Base-by-base conservation (phyloP, 2,888 invertebrate genomes). In the Drosophila neonasuta region DNA sequence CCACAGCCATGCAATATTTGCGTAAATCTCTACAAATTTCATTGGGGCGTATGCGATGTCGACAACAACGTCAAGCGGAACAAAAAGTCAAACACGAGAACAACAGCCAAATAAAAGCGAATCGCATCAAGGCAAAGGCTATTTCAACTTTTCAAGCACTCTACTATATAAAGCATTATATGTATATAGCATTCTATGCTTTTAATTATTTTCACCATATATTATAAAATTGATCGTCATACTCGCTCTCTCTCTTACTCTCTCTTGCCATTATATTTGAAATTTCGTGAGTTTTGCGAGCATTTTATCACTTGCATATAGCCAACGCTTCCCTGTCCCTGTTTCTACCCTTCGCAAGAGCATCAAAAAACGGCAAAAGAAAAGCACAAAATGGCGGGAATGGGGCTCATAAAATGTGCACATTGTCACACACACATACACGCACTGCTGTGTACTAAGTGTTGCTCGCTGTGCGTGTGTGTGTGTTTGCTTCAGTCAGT, bases 11-110 rank as follows among this genome's bases (percentile, higher is more conserved):
- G 63, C 65, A 74, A 77, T 81, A 68, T 86, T 70, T 83, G 71
- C 80, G 81, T 83, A 86, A 82, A 82, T 80, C 86, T 86, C 72
- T 46, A 57, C 68, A 69, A 81, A 74, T 78, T 78, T 77, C 69
- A 68, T 68, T 51, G 65, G 50, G 68, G 64, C 64, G 58, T 51
- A 32, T 10, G 45, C 11, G 10, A 54, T 54, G 13, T 13, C 39
- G 39, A 36, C 42, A 46, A 41, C 52, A 64, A 57, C 45, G 60
- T 45, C 62, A 68, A 58, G 45, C 10, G 61, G 30, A 61, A 62
- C 48, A 75, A 63, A 63, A 76, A 77, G 69, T 62, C 65, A 72
- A 62, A 65, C 44, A 55, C 24, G 24, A 59, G 36, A 56, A 34
- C 65, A 57, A 48, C 48, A 17, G 48, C 7, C 48, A 73, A 66